These are phyloP conservation scores for Clavelina lepadiformis DNA, from an alignment of 23 tunicate genomes.

Conservation along the genomic window DNA sequence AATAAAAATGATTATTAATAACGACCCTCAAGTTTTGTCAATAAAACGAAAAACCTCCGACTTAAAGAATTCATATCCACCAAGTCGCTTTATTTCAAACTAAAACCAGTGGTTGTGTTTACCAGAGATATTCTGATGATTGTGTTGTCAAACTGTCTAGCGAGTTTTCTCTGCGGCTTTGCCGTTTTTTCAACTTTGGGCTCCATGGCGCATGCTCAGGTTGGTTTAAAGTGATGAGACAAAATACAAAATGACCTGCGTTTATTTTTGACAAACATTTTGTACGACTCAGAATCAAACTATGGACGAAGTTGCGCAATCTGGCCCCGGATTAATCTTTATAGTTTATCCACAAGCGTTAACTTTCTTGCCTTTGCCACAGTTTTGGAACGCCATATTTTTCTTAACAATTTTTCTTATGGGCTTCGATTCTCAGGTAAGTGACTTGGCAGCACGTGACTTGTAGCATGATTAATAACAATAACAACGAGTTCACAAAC, in stretches of 20 bases:
- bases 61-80: too few relatives aligned
- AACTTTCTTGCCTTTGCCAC: slow-evolving; percentile 50
- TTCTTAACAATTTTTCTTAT: slow-evolving; percentile 44
- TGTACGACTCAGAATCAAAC: slow-evolving; percentile 72
- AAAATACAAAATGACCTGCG: too few relatives aligned
- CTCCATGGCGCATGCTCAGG: slow-evolving; percentile 33
- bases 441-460: too few relatives aligned
- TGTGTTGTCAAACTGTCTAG: slow-evolving; percentile 6
- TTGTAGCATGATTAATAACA: too few relatives aligned
- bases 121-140: slow-evolving; percentile 25
- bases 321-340: slow-evolving; percentile 55
- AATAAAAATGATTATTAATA: too few relatives aligned
- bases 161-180: slow-evolving; percentile 31
- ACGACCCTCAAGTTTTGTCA: too few relatives aligned
- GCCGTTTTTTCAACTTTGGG: slow-evolving; percentile 40
- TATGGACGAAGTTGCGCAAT: slow-evolving; percentile 34
- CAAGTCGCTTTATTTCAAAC: too few relatives aligned
- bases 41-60: too few relatives aligned
- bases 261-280: too few relatives aligned
- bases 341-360: slow-evolving; percentile 53
- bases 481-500: too few relatives aligned
- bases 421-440: slow-evolving; percentile 51
- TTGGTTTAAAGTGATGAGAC: too few relatives aligned
- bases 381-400: slow-evolving; percentile 50
- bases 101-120: too few relatives aligned